Base-by-base conservation (phyloP, 2,113 vertebrate species). In the Cranoglanis bouderius region DNA sequence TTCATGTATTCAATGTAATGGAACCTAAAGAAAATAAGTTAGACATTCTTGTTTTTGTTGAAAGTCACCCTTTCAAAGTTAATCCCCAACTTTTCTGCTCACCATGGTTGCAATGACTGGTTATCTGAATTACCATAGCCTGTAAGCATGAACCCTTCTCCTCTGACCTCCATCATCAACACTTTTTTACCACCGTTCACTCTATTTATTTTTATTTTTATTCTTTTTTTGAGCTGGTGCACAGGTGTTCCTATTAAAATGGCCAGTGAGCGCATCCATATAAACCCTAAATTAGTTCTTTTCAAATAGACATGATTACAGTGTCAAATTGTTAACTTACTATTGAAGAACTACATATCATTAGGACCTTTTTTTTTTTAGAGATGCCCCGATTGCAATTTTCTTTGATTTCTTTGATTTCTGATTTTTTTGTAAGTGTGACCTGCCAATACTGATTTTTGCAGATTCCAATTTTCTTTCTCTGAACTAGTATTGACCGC, bases 21-120 rank as follows among this genome's bases (percentile, higher is more conserved):
- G 35, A 87, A 97, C 97, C 91, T 94, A 98, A 97, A 99, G 93
- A 99, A 97, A 92, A 98, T 92, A n/a, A 98, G 95, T 90, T 99
- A 97, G 7, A 96, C 97, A 0, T 96, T 97, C 88, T 87, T 96
- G 86, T 96, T 93, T 82, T 96, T 94, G 91, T 98, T 96, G 57
- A 98, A 99, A 67, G 93, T 95, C 0, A 98, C 94, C 9, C 89
- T 89, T 63, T 98, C 95, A 94, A 99, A 97, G 87, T 96, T 99
- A 88, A 95, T 95, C 65, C 96, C 97, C 29, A 65, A 14, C 12
- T 32, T 4, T 67, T 32, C 13, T 67, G 12, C 29, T 67, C 1
- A 32, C 63, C 18, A 16, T 67, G n/a, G n/a, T 32, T 67, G n/a
- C 32, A 67, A 67, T 67, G 63, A 32, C n/a, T 32, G 63, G 63